Evolutionary conservation across 2,888 invertebrate species (phyloP), one percentile per base, ranked within the genome.

Genomic region (Troides aeacus): DNA sequence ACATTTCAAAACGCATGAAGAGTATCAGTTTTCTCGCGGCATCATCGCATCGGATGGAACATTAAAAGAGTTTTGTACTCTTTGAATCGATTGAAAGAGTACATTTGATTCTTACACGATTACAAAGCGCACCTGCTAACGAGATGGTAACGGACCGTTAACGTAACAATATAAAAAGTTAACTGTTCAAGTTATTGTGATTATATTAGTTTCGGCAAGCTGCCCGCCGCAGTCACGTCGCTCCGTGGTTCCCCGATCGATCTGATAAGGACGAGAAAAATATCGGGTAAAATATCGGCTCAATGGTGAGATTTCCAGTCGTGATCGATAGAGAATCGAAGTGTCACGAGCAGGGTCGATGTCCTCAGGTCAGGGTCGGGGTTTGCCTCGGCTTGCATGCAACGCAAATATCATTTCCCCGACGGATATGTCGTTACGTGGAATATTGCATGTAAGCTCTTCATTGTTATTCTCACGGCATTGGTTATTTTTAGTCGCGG

Each of bases 251-350:
- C 75, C 71, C 69, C 73, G 82, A 81, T 79, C 81, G 83, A 89
- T 90, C 89, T 84, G 90, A 90, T 90, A 90, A 88, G 79, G 75
- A 76, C 75, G 79, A 81, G 71, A 73, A 87, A 88, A 89, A 87
- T 87, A 88, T 87, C 84, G 84, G 86, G 84, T 76, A 76, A 78
- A 79, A 74, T 78, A 78, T 80, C 87, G 87, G 88, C 87, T 80
- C 81, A 83, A 85, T 82, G 79, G 81, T 81, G 81, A 86, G 87
- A 87, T 89, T 83, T 78, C 75, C 75, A 80, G 90, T 92, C 92
- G 92, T 92, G 92, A 92, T 92, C 92, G 90, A 92, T 92, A 87
- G 89, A 88, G 86, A 87, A 90, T 89, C 90, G 88, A 90, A 91
- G 89, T 92, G 92, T 92, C 92, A 92, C 92, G 92, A 84, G 87